These are phyloP conservation scores for Pogona vitticeps DNA, from an alignment of 2,113 vertebrate genomes.

Conservation along the genomic window DNA sequence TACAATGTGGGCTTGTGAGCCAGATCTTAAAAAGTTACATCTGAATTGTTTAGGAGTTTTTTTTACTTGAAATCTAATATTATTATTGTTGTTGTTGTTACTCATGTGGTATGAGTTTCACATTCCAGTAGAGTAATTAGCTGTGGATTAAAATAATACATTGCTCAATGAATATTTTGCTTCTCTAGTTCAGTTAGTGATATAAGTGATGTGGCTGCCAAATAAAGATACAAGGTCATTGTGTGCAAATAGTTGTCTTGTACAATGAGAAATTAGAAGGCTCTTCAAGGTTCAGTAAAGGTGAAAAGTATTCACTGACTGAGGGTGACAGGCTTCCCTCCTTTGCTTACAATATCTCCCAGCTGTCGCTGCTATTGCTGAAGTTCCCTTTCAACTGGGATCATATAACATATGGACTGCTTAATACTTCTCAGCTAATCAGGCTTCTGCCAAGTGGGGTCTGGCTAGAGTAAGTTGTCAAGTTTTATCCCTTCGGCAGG, in stretches of 20 bases:
- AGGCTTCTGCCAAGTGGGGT: not conserved
- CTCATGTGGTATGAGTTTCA: not conserved
- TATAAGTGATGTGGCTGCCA: constrained; percentile 7
- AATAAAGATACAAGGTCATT: not conserved
- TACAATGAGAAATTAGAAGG: not conserved
- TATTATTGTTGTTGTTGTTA: not conserved
- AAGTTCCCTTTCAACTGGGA: not conserved
- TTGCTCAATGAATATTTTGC: constrained; percentile 16
- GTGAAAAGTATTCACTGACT: not conserved
- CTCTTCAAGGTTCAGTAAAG: not conserved
- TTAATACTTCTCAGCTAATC: constrained; percentile 7
- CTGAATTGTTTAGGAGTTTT: not conserved
- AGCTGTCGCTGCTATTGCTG: constrained; percentile 16
- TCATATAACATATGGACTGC: not conserved
- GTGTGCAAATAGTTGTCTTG: constrained; percentile 2
- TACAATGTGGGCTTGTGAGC: not conserved
- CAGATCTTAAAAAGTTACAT: not conserved
- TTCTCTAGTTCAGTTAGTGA: constrained; percentile 29
- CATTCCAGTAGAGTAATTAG: not conserved
- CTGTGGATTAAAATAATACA: not conserved
- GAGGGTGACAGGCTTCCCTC: not conserved
- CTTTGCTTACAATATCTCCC: not conserved
- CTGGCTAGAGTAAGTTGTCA: not conserved
- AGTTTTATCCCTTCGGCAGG: constrained; percentile 21
- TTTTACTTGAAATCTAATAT: not conserved